Evolutionary conservation across 1,140 invertebrate genomes (phyloP).

Genomic region (Panagrolaimus sp.): DNA sequence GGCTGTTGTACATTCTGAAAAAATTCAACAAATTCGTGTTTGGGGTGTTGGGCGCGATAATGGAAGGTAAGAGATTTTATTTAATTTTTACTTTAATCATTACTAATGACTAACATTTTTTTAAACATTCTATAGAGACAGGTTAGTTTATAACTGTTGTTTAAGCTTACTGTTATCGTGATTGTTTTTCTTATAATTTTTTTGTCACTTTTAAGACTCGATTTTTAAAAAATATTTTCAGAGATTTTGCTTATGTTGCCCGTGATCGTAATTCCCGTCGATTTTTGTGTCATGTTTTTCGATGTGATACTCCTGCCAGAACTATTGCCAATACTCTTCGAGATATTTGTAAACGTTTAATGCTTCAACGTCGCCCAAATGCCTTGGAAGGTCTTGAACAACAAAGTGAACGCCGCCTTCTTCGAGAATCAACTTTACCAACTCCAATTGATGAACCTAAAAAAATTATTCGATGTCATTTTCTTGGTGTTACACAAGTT

Average conservation of each 20-base stretch:
- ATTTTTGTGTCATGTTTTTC: conserved; percentile 89
- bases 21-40: conserved; percentile 88
- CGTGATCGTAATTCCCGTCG: conserved; percentile 78
- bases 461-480: conserved; percentile 66
- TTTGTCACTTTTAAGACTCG: too few relatives aligned
- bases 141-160: conserved; percentile 13
- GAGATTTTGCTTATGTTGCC: conserved; percentile 95
- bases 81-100: conserved; percentile 14
- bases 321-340: conserved; percentile 85
- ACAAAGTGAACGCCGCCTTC: conserved; percentile 13
- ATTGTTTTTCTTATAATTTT: neutral
- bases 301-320: conserved; percentile 86
- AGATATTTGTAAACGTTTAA: conserved; percentile 90
- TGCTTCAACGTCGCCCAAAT: conserved; percentile 72
- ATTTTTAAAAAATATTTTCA: conserved; percentile 60
- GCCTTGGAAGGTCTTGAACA: conserved; percentile 7
- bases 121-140: conserved; percentile 24
- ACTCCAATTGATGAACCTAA: conserved; percentile 96
- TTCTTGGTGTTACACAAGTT: conserved; percentile 68
- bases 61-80: conserved; percentile 71
- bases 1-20: conserved; percentile 81
- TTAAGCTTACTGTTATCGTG: neutral
- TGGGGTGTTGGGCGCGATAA: conserved; percentile 95
- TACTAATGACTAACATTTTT: conserved; percentile 10
- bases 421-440: conserved; percentile 66